Evolutionary conservation across 1,140 invertebrate species (phyloP).

Genomic region (Neodiprion virginianus): DNA sequence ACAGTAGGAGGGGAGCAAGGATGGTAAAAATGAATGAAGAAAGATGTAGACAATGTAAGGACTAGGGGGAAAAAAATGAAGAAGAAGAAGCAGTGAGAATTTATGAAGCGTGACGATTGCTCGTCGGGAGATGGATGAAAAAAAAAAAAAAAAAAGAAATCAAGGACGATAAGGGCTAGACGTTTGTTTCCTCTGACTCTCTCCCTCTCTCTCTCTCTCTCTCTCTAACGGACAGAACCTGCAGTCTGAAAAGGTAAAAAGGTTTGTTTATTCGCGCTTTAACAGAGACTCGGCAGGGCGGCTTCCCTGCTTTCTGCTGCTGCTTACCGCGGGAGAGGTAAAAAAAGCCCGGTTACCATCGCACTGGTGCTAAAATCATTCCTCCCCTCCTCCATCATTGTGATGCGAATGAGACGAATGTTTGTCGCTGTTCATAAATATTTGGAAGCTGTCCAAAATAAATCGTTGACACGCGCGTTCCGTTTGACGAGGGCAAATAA

Average conservation of each 20-base stretch:
- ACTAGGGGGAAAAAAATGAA: too few species aligned
- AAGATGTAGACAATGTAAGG: too few species aligned
- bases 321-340: too few species aligned
- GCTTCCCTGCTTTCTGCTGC: neutral
- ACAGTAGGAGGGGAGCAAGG: too few species aligned
- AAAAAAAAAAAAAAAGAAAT: neutral
- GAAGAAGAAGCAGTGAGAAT: too few species aligned
- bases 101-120: too few species aligned
- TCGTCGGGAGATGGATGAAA: too few species aligned
- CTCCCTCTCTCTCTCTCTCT: neutral
- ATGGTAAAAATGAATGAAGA: too few species aligned
- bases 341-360: too few species aligned
- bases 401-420: constrained; percentile 4
- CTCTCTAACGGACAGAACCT: neutral
- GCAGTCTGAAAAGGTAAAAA: neutral
- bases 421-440: constrained; percentile 1
- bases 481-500: neutral
- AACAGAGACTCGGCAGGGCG: neutral
- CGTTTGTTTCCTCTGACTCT: neutral
- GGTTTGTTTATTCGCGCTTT: neutral
- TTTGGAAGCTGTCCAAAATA: constrained; percentile 7
- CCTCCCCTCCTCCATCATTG: neutral
- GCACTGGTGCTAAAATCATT: neutral
- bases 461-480: neutral
- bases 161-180: neutral